Conservation (phyloP, 2,797 vertebrate genomes). For the Microcaecilia unicolor region DNA sequence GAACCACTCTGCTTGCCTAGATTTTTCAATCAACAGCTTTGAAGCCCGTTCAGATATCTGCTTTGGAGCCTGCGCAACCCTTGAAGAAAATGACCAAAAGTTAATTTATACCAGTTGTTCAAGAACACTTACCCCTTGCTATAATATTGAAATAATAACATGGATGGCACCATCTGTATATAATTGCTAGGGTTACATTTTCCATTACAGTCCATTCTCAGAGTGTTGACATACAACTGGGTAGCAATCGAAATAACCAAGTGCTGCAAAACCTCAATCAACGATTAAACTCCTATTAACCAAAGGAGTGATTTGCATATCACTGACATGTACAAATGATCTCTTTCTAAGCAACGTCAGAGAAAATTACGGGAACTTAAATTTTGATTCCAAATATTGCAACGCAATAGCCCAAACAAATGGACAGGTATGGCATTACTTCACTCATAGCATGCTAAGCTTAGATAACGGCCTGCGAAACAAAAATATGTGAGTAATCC, state of each 20-base stretch:
- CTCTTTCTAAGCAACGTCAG: constrained; percentile 44
- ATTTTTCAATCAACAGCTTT: too few relatives aligned
- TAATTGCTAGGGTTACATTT: constrained; percentile 33
- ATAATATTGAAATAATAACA: constrained; percentile 20
- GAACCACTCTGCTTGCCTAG: neutral
- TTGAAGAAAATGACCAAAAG: constrained; percentile 5
- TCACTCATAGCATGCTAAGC: constrained; percentile 30
- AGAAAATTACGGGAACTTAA: constrained; percentile 31
- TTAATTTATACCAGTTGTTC: constrained; percentile 28
- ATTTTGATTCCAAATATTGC: constrained; percentile 40
- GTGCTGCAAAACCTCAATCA: constrained; percentile 26
- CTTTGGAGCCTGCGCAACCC: too few relatives aligned
- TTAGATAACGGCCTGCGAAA: constrained; percentile 25
- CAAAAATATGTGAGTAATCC: constrained; percentile 31
- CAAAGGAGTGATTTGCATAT: constrained; percentile 32
- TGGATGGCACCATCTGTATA: constrained; percentile 29
- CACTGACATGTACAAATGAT: constrained; percentile 24
- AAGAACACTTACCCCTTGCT: too few relatives aligned
- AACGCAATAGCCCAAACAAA: constrained; percentile 41
- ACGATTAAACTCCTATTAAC: constrained; percentile 17
- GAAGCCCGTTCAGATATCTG: too few relatives aligned
- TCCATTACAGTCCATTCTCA: constrained; percentile 35
- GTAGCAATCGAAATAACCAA: constrained; percentile 27
- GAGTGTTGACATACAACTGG: constrained; percentile 17
- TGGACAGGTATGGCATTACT: constrained; percentile 47